Conservation (phyloP, 2,797 vertebrate genomes). For the Petrocephalus schoutedeni region DNA sequence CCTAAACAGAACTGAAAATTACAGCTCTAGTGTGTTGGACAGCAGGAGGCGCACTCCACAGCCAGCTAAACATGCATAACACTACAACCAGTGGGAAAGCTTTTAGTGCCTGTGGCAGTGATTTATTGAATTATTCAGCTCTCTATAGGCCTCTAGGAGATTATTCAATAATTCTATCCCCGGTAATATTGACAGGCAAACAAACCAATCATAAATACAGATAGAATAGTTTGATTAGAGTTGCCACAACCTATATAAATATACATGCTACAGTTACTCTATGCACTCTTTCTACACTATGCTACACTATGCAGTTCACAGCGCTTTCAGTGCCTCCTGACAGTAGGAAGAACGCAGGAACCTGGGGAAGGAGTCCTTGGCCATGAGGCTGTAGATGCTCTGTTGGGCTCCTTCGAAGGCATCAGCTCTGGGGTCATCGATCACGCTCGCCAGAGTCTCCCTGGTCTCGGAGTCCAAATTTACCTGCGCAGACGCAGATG, state of each 20-base stretch:
- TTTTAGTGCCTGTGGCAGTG: background rate
- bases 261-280: background rate
- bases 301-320: background rate
- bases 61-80: background rate
- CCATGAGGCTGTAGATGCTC: slow-evolving; percentile 69
- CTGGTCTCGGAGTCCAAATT: slow-evolving; percentile 70
- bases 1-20: too few relatives aligned
- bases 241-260: background rate
- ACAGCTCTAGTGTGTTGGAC: background rate
- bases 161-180: background rate
- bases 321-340: slow-evolving; percentile 39
- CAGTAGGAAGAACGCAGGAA: slow-evolving; percentile 65
- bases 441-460: slow-evolving; percentile 53
- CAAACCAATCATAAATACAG: background rate
- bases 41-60: background rate
- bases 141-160: background rate
- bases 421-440: slow-evolving; percentile 47
- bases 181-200: background rate
- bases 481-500: slow-evolving; percentile 50
- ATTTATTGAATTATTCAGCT: background rate
- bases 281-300: background rate
- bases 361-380: slow-evolving; percentile 72
- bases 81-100: background rate
- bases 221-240: background rate
- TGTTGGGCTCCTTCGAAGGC: slow-evolving; percentile 65